Evolutionary conservation across 1,140 invertebrate species (phyloP).

Genomic region (Ruditapes philippinarum): DNA sequence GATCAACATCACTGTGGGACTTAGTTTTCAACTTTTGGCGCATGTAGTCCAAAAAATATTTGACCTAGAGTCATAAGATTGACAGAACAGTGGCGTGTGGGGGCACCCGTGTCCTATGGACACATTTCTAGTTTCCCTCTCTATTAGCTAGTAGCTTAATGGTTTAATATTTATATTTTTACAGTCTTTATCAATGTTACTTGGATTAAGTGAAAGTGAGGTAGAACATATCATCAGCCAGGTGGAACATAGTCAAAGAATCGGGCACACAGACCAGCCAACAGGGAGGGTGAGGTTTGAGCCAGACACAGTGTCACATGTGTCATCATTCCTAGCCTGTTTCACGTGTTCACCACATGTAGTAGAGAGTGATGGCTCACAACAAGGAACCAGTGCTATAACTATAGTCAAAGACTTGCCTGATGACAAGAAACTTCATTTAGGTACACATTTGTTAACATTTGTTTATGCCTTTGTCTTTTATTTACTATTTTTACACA

Average conservation of each 20-base stretch:
- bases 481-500: too few species aligned
- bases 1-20: too few species aligned
- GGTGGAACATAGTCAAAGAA: conserved; percentile 60
- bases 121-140: too few species aligned
- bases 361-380: conserved; percentile 66
- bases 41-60: too few species aligned
- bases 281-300: conserved; percentile 73
- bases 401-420: conserved; percentile 75
- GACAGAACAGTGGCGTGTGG: too few species aligned
- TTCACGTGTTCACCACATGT: conserved; percentile 79
- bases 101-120: too few species aligned
- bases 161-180: conserved; percentile 5
- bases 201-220: conserved; percentile 77
- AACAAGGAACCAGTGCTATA: conserved; percentile 57
- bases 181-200: conserved; percentile 61
- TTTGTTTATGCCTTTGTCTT: too few species aligned
- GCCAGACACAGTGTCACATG: conserved; percentile 65
- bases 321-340: conserved; percentile 79
- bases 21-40: too few species aligned
- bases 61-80: too few species aligned
- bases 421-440: conserved; percentile 76
- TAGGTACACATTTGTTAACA: too few species aligned
- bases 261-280: background rate
- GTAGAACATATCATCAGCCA: conserved; percentile 75
- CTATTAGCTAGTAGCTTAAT: too few species aligned